Percentiles rank a stretch among this genome's conserved stretches.
phyloP scores from a whole-genome alignment of 2,888 invertebrate species.

The Dromius quadrimaculatus region DNA sequence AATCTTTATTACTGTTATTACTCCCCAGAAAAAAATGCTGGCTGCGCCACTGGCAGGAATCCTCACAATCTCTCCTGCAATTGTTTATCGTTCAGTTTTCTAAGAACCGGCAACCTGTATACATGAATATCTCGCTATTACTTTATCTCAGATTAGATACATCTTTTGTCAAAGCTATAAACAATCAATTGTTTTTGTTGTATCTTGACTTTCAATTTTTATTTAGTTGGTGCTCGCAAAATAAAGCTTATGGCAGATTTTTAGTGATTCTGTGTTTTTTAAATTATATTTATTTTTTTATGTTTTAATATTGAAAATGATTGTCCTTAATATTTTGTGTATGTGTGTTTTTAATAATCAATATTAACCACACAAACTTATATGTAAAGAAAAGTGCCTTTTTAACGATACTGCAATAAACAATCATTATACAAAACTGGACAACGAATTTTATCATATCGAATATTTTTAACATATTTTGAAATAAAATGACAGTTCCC shows the following conservation, averaged over 20 bases:
- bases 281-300: neutral
- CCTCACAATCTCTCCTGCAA: no score
- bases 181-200: conserved; percentile 1
- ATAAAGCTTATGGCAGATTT: no score
- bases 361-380: neutral
- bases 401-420: neutral
- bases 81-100: no score
- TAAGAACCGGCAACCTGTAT: no score
- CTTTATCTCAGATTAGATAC: neutral
- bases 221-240: neutral
- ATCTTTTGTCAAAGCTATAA: neutral
- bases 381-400: neutral
- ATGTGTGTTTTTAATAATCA: neutral
- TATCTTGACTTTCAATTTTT: neutral
- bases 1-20: no score
- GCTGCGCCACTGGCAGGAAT: no score
- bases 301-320: neutral
- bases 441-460: no score
- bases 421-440: neutral
- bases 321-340: neutral
- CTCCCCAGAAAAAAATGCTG: no score
- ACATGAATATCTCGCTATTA: no score
- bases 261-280: no score
- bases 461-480: no score
- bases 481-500: no score